Conservation (phyloP, 2,113 vertebrate genomes). For the Proterorhinus semilunaris region DNA sequence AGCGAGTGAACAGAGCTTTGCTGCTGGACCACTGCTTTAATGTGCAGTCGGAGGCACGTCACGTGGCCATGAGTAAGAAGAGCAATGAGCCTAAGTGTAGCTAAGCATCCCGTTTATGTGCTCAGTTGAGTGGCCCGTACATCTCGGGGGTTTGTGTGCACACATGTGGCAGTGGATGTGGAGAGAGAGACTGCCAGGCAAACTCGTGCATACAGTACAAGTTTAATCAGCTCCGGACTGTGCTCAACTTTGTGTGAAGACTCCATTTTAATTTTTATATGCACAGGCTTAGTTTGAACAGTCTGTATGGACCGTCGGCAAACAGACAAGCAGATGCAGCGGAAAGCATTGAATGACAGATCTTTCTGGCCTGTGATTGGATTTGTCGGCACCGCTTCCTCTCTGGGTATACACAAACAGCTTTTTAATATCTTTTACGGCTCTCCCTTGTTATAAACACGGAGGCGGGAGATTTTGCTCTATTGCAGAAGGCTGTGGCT, state of each 20-base stretch:
- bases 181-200: background rate
- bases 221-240: background rate
- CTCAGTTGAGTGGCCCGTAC: slow-evolving; percentile 39
- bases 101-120: slow-evolving; percentile 40
- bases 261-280: background rate
- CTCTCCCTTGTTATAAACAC: background rate
- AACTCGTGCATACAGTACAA: background rate
- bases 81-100: slow-evolving; percentile 36
- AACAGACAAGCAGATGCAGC: slow-evolving; percentile 12
- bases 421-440: background rate
- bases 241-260: background rate
- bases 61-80: slow-evolving; percentile 10
- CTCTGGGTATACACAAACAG: background rate
- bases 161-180: slow-evolving; percentile 15
- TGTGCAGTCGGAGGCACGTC: slow-evolving; percentile 29
- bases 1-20: slow-evolving; percentile 4
- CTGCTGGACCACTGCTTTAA: slow-evolving; percentile 17
- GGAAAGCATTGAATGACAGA: slow-evolving; percentile 15
- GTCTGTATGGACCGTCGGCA: background rate
- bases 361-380: background rate
- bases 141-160: slow-evolving; percentile 15
- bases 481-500: background rate
- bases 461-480: background rate
- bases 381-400: slow-evolving; percentile 14
- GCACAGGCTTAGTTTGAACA: background rate